Evolutionary conservation across 2,888 invertebrate species (phyloP).

Genomic region (Eupithecia vulgata): DNA sequence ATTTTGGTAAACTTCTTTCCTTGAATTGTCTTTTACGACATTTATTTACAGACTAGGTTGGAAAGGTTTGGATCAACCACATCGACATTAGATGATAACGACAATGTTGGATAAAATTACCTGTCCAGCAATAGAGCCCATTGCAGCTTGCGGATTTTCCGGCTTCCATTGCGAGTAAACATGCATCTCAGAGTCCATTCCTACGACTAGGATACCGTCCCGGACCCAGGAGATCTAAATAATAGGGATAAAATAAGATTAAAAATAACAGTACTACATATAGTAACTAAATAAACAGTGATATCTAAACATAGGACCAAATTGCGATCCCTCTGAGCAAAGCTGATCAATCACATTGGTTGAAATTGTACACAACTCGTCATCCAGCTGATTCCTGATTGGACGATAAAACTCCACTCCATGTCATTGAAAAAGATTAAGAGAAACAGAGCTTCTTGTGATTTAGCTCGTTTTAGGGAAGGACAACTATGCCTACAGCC

Average conservation of each 20-base stretch:
- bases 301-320: background rate
- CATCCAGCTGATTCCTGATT: background rate
- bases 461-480: background rate
- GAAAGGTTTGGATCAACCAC: background rate
- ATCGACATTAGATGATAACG: background rate
- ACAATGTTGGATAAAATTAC: conserved; percentile 48
- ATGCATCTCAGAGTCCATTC: conserved; percentile 99
- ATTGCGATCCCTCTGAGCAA: background rate
- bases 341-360: background rate
- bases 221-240: conserved; percentile 96
- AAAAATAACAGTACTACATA: background rate
- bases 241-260: background rate
- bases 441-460: background rate
- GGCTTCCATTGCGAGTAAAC: conserved; percentile 99
- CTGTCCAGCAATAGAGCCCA: conserved; percentile 61
- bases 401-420: background rate
- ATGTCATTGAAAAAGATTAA: background rate
- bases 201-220: conserved; percentile 98
- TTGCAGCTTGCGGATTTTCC: conserved; percentile 71
- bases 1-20: too few relatives aligned
- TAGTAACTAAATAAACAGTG: background rate
- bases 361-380: background rate
- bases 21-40: too few relatives aligned
- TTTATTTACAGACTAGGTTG: too few relatives aligned
- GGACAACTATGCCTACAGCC: background rate